These are phyloP conservation scores for Cotesia vestalis DNA, from an alignment of 1,140 invertebrate genomes.

Conservation along the genomic window DNA sequence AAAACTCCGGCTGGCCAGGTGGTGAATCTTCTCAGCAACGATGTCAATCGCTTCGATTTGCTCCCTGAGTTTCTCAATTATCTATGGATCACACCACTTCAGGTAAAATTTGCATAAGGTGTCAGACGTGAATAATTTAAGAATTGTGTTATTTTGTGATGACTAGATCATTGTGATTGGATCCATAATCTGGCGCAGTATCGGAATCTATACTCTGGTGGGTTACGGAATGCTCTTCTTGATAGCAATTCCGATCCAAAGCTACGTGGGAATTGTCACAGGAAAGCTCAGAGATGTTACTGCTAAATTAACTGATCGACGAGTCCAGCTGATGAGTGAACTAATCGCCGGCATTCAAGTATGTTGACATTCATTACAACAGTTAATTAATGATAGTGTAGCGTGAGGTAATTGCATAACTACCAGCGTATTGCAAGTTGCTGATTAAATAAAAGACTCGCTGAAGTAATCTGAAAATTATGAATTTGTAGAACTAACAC, in stretches of 20 bases:
- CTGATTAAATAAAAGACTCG: too few species aligned
- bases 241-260: constrained; percentile 75
- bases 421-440: too few species aligned
- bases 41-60: constrained; percentile 72
- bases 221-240: constrained; percentile 72
- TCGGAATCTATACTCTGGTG: constrained; percentile 75
- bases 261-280: constrained; percentile 68
- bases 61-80: constrained; percentile 66
- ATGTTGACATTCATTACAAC: constrained; percentile 31
- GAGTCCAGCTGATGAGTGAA: constrained; percentile 84
- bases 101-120: constrained; percentile 40
- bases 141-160: constrained; percentile 6
- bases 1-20: constrained; percentile 83
- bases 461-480: too few species aligned
- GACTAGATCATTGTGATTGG: constrained; percentile 62
- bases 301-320: constrained; percentile 73
- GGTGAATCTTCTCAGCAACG: constrained; percentile 86
- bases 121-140: not conserved
- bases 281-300: constrained; percentile 68
- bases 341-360: constrained; percentile 77
- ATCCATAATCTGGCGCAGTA: constrained; percentile 75
- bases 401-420: too few species aligned
- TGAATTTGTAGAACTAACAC: too few species aligned
- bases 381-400: constrained; percentile 31
- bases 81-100: constrained; percentile 61